Evolutionary conservation across 2,797 vertebrate species (phyloP).

Genomic region (Gastrophryne carolinensis): DNA sequence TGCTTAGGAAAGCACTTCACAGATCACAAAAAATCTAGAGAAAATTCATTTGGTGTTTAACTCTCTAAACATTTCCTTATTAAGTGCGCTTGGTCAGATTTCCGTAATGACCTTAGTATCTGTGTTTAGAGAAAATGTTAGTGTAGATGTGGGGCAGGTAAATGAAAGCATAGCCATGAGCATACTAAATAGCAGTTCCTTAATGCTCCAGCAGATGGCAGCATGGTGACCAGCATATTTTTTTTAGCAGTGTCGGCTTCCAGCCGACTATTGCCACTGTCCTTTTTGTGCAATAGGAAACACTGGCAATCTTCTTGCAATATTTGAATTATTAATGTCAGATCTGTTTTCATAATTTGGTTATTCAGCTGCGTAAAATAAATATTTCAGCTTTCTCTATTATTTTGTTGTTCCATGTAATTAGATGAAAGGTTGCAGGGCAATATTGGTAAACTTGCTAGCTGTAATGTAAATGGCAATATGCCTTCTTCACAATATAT

Average conservation of each 20-base stretch:
- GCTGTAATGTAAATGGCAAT: slow-evolving; percentile 16
- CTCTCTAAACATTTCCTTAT: too few species aligned
- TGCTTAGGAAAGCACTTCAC: too few species aligned
- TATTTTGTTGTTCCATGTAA: background rate
- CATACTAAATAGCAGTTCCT: background rate
- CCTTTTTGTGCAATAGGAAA: background rate
- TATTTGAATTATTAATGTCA: slow-evolving; percentile 27
- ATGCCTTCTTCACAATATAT: too few species aligned
- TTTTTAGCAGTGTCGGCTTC: background rate
- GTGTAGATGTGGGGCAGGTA: too few species aligned
- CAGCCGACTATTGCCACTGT: background rate
- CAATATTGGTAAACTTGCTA: slow-evolving; percentile 5
- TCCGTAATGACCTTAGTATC: too few species aligned
- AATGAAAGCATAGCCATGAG: too few species aligned
- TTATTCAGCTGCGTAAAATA: slow-evolving; percentile 18
- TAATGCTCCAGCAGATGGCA: slow-evolving; percentile 16
- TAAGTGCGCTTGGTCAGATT: too few species aligned
- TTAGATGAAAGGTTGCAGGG: slow-evolving; percentile 25
- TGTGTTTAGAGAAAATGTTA: too few species aligned
- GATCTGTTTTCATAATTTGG: slow-evolving; percentile 12
- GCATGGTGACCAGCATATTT: background rate
- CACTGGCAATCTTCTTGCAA: slow-evolving; percentile 2
- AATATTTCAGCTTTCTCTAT: background rate
- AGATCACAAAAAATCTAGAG: too few species aligned
- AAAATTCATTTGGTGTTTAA: too few species aligned